Percentiles rank a stretch among this genome's conserved stretches.
Conservation (phyloP, 2,797 vertebrate genomes). For the Micropoecilia bifurca region DNA sequence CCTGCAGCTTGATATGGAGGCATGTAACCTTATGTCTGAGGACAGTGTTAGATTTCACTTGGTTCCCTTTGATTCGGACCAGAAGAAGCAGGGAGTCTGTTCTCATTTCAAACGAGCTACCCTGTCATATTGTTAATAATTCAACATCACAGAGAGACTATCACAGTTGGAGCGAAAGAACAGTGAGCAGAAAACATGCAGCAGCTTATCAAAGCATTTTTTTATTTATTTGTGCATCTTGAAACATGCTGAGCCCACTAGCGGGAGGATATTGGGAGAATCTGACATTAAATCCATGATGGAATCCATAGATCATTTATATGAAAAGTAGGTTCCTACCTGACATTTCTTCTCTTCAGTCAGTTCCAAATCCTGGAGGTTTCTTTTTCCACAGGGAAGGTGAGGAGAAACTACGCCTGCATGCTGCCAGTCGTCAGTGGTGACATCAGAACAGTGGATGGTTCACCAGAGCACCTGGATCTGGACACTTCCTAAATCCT, state of each 20-base stretch:
- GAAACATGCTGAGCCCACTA: not conserved
- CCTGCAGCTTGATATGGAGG: not conserved
- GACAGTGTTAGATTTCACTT: slow-evolving; percentile 1
- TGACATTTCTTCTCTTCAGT: slow-evolving; percentile 39
- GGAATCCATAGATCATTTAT: not conserved
- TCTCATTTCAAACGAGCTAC: not conserved
- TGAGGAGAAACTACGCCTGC: not conserved
- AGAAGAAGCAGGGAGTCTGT: not conserved
- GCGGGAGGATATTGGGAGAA: not conserved
- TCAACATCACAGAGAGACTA: not conserved
- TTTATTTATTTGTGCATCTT: not conserved
- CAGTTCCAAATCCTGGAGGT: not conserved
- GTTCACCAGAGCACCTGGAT: not conserved
- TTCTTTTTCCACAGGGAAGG: not conserved
- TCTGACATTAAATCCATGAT: not conserved
- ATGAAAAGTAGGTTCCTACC: slow-evolving; percentile 44
- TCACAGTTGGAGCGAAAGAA: not conserved
- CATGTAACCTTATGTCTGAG: not conserved
- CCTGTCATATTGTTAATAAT: not conserved
- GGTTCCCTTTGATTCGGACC: not conserved
- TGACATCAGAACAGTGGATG: not conserved
- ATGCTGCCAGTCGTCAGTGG: too few relatives aligned
- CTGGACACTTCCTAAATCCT: not conserved
- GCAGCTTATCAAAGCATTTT: not conserved
- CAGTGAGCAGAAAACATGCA: not conserved